These are phyloP conservation scores for Drosophila persimilis DNA, from an alignment of 1,140 invertebrate genomes.

Conservation along the genomic window DNA sequence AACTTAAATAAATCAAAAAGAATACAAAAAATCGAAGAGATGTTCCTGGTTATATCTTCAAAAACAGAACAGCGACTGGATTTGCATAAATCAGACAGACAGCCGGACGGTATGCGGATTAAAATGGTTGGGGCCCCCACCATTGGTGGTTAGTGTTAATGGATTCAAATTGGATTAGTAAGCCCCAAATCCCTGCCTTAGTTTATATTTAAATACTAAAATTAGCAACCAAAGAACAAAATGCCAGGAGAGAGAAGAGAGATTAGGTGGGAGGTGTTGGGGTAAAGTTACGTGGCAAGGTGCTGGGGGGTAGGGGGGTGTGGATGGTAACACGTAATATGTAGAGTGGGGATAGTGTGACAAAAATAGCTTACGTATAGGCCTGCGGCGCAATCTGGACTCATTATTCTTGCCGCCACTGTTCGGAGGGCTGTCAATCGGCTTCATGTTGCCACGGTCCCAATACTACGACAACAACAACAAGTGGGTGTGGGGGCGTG, in stretches of 20 bases:
- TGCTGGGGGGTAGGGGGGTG: no score
- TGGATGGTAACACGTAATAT: no score
- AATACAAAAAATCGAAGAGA: constrained; percentile 5
- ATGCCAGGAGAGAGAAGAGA: neutral
- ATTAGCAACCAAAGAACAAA: neutral
- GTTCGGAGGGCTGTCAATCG: constrained; percentile 47
- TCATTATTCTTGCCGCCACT: constrained; percentile 71
- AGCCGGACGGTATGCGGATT: no score
- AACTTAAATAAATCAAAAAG: constrained; percentile 27
- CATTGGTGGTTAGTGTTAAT: neutral
- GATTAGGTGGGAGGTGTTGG: neutral
- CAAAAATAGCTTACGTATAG: constrained; percentile 79
- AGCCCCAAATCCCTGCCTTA: no score
- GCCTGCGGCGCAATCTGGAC: constrained; percentile 68
- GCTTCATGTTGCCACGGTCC: constrained; percentile 55
- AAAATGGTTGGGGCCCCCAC: no score
- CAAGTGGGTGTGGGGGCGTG: constrained; percentile 15
- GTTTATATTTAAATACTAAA: constrained; percentile 1
- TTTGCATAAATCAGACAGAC: no score
- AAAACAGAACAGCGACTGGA: no score
- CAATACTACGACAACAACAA: constrained; percentile 21
- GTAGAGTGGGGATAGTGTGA: constrained; percentile 9
- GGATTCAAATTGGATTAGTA: no score
- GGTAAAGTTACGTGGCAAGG: neutral
- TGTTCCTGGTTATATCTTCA: no score